Conservation (phyloP, 35 echinoderm and acorn worm species). For the Stichopus chloronotus region DNA sequence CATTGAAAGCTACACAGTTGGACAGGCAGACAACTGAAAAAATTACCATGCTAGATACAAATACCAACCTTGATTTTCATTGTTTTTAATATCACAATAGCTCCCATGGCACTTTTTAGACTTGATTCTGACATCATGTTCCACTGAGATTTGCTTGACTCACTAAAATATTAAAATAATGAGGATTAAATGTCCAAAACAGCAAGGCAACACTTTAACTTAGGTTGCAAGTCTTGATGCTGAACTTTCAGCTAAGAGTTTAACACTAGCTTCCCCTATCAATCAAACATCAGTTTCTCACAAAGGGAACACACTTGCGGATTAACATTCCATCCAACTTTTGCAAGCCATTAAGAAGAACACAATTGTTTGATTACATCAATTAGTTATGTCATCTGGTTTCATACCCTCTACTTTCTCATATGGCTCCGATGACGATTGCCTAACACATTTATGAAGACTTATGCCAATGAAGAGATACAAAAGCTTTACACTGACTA, state of each 20-base stretch:
- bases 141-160: background rate
- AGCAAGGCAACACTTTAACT: slow-evolving; percentile 17
- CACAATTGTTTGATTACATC: background rate
- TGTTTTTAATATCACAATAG: background rate
- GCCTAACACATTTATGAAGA: background rate
- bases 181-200: background rate
- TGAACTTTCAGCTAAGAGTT: background rate
- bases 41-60: background rate
- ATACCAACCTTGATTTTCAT: slow-evolving; percentile 2
- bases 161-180: background rate
- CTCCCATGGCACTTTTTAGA: background rate
- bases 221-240: background rate
- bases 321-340: slow-evolving; percentile 16
- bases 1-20: too few relatives aligned
- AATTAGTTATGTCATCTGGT: background rate
- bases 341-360: too few relatives aligned
- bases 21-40: background rate
- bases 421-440: background rate
- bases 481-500: background rate
- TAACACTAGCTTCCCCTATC: background rate
- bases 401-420: background rate
- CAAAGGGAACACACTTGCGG: background rate
- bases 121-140: slow-evolving; percentile 23
- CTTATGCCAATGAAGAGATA: background rate
- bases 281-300: slow-evolving; percentile 1